These are phyloP conservation scores for Galerucella calmariensis DNA, from an alignment of 2,888 invertebrate genomes.

Conservation along the genomic window DNA sequence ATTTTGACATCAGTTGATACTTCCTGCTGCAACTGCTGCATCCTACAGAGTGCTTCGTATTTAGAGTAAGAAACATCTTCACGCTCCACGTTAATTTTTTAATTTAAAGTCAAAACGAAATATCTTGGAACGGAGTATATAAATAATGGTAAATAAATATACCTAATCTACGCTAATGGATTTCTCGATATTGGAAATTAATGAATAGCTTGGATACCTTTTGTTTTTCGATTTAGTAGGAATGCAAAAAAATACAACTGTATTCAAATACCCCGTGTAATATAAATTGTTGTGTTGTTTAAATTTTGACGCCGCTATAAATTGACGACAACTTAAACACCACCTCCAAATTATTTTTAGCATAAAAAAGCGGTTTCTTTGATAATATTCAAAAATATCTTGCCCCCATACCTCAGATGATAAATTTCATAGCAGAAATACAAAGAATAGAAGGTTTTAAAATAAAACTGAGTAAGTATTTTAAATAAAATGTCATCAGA, in stretches of 20 bases:
- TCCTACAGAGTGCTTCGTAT: too few relatives aligned
- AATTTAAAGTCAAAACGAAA: too few relatives aligned
- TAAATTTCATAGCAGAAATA: background rate
- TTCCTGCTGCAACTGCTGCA: too few relatives aligned
- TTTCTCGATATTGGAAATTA: background rate
- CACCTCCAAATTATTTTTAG: background rate
- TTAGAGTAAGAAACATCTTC: too few relatives aligned
- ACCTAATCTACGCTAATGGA: background rate
- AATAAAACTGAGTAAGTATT: background rate
- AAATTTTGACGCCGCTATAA: background rate
- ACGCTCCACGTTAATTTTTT: too few relatives aligned
- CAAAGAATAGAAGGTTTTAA: background rate
- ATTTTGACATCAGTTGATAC: too few relatives aligned
- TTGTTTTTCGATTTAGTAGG: background rate
- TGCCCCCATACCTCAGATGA: background rate
- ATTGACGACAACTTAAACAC: background rate
- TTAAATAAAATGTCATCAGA: constrained; percentile 14
- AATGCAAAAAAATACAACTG: background rate
- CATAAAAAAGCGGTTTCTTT: background rate
- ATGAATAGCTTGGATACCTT: background rate
- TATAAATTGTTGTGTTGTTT: background rate
- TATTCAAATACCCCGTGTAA: background rate
- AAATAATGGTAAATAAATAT: too few relatives aligned
- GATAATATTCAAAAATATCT: background rate
- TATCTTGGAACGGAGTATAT: too few relatives aligned